A percentile compares a stretch with the other conserved stretches of the same genome.
phyloP scores from a whole-genome alignment of 2,888 invertebrate genomes.

The Euplagia quadripunctaria region DNA sequence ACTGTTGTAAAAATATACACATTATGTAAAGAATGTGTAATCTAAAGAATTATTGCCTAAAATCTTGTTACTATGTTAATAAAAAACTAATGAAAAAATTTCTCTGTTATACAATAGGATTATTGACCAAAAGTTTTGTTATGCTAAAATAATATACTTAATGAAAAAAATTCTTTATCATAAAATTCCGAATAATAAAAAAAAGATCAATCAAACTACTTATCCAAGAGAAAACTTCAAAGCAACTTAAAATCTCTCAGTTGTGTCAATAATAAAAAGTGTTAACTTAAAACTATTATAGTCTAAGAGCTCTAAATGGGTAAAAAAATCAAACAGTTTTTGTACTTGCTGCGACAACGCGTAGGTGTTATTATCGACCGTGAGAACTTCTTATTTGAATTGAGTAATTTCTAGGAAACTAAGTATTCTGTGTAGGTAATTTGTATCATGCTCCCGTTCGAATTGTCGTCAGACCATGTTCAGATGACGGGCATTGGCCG shows the following conservation, averaged over 20 bases:
- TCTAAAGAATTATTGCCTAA: no score
- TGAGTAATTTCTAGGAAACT: constrained; percentile 15
- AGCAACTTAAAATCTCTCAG: constrained; percentile 12
- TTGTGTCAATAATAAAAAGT: constrained; percentile 21
- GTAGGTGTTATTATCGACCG: constrained; percentile 47
- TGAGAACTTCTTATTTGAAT: constrained; percentile 45
- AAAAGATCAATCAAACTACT: constrained; percentile 1
- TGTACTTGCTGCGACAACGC: constrained; percentile 15
- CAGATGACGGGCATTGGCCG: no score
- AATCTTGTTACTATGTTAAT: no score
- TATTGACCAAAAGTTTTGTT: no score
- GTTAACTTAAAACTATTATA: constrained; percentile 32
- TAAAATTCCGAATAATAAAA: not conserved
- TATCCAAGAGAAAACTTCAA: not conserved
- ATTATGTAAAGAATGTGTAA: no score
- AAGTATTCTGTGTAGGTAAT: not conserved
- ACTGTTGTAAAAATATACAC: no score
- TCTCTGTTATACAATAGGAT: no score
- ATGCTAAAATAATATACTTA: no score
- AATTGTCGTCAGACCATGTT: not conserved
- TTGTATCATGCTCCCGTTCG: not conserved
- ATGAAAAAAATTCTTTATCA: no score
- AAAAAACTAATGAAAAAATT: no score
- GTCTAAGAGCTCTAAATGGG: constrained; percentile 43
- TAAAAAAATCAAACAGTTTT: constrained; percentile 46